phyloP scores from a whole-genome alignment of 1,140 invertebrate genomes.

The Kradibia gibbosae region DNA sequence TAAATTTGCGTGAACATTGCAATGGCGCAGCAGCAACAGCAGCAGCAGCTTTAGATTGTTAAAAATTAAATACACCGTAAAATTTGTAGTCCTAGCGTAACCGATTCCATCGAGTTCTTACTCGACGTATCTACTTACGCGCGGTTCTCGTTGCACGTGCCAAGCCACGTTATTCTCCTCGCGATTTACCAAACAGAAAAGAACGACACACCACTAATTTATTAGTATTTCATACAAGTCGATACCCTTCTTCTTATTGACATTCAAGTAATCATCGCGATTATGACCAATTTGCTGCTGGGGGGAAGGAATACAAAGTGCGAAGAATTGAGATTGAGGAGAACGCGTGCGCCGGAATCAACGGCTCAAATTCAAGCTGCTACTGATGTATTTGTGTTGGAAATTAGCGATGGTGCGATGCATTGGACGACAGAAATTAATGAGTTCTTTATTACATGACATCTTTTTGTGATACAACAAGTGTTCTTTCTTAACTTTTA shows the following conservation, averaged over 20 bases:
- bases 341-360: neutral
- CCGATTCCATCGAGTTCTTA: neutral
- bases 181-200: neutral
- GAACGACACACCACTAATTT: neutral
- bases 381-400: neutral
- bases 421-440: neutral
- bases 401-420: neutral
- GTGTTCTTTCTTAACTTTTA: neutral
- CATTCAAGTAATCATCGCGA: neutral
- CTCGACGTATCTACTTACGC: neutral
- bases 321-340: conserved; percentile 2
- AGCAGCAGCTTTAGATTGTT: neutral
- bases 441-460: neutral
- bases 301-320: neutral
- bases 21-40: neutral
- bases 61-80: neutral
- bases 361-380: neutral
- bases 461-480: neutral
- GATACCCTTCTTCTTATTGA: neutral
- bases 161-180: neutral
- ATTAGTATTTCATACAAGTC: neutral
- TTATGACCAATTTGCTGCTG: conserved; percentile 5
- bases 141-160: neutral
- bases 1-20: neutral
- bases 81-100: neutral